Conservation (phyloP, 2,888 invertebrate genomes). For the Pollenia griseotomentosa region DNA sequence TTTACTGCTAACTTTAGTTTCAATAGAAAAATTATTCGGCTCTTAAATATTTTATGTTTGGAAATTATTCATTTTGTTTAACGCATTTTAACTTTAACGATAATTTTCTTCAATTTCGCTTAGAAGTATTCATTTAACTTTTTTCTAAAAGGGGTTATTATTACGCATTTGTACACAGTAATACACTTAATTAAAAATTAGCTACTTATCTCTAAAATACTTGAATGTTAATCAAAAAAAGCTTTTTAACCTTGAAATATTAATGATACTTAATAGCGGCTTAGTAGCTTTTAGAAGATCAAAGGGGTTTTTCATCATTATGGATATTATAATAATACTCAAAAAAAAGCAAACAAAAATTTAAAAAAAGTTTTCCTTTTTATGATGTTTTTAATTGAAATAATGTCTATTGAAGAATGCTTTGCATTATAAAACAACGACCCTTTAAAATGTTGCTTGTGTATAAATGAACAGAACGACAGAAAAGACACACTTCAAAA, state of each 20-base stretch:
- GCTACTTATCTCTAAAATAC: too few species aligned
- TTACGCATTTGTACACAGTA: too few species aligned
- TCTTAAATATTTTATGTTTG: too few species aligned
- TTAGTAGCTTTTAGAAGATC: neutral
- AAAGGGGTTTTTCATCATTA: too few species aligned
- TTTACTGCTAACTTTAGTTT: too few species aligned
- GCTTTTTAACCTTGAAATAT: neutral
- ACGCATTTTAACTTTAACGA: too few species aligned
- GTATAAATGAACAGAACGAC: neutral
- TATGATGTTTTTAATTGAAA: constrained; percentile 33
- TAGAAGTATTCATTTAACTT: too few species aligned
- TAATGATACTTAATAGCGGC: neutral
- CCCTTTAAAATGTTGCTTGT: constrained; percentile 4
- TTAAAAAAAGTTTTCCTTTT: constrained; percentile 1
- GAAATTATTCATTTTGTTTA: too few species aligned
- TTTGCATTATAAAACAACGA: neutral
- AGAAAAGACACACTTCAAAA: constrained; percentile 11
- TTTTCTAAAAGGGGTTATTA: too few species aligned
- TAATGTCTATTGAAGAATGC: constrained; percentile 35
- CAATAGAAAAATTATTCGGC: too few species aligned
- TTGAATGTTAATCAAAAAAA: neutral
- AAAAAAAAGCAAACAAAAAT: neutral
- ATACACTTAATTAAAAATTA: too few species aligned
- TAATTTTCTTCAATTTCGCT: too few species aligned
- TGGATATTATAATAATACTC: neutral